A percentile compares a stretch with the other conserved stretches of the same genome.
phyloP scores from a whole-genome alignment of 2,113 vertebrate species.

The Cheirogaleus medius region DNA sequence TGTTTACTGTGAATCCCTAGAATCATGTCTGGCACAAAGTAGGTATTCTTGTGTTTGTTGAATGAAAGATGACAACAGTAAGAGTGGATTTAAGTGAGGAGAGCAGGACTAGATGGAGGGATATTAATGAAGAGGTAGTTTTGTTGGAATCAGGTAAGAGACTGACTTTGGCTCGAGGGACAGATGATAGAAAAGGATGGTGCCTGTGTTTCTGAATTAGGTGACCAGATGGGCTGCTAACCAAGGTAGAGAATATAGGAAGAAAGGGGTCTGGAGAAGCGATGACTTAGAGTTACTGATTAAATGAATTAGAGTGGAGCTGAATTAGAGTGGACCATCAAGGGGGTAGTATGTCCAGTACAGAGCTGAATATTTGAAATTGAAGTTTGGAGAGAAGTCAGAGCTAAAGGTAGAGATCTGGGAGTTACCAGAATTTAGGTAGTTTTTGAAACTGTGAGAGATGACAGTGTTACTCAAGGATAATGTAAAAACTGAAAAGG shows the following conservation, averaged over 20 bases:
- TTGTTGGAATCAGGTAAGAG: background rate
- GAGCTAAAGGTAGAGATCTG: background rate
- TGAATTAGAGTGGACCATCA: background rate
- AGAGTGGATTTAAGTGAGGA: constrained; percentile 1
- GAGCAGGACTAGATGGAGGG: background rate
- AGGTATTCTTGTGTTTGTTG: background rate
- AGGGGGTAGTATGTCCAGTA: no score
- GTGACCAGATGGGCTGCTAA: background rate
- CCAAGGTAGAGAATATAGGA: background rate
- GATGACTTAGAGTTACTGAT: background rate
- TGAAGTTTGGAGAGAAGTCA: background rate
- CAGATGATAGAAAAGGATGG: background rate
- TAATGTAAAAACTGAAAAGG: constrained; percentile 23
- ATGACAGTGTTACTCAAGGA: background rate
- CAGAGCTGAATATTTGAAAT: background rate
- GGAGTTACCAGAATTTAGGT: background rate
- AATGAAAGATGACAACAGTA: background rate
- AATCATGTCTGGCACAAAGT: background rate
- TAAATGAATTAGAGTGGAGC: background rate
- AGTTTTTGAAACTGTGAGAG: background rate
- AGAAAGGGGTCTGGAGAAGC: background rate
- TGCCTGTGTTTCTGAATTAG: background rate
- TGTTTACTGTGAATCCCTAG: background rate
- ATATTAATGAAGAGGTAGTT: background rate
- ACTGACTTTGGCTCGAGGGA: background rate